Percentiles rank a stretch among this genome's conserved stretches.
phyloP scores from a whole-genome alignment of 92 coral and sea anemone genomes.

The Metridium senile region DNA sequence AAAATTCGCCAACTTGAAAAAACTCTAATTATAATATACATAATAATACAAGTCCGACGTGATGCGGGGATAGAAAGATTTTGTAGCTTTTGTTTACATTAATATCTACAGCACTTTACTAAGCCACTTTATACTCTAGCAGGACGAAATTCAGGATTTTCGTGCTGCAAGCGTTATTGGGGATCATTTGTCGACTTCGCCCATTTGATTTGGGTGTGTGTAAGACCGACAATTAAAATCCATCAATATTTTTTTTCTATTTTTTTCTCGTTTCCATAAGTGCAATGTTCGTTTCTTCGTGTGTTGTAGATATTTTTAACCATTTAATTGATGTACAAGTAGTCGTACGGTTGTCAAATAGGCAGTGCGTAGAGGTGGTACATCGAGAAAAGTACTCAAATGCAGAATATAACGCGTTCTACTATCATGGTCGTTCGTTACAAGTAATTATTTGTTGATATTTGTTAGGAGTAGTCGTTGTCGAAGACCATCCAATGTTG shows the following conservation, averaged over 20 bases:
- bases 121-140: constrained; percentile 19
- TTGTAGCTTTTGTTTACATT: constrained; percentile 26
- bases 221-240: constrained; percentile 17
- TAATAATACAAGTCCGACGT: constrained; percentile 14
- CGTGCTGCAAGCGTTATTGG: background rate
- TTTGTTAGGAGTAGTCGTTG: background rate
- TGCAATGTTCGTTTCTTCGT: background rate
- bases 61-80: constrained; percentile 5
- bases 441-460: constrained; percentile 1
- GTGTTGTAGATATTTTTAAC: background rate
- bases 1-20: background rate
- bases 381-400: background rate
- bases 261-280: background rate
- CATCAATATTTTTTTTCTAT: background rate
- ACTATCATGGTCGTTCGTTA: background rate
- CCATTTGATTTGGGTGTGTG: constrained; percentile 16
- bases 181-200: background rate
- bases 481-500: background rate
- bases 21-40: background rate
- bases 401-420: background rate
- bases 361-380: background rate
- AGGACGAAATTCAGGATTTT: background rate
- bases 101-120: constrained; percentile 27
- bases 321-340: background rate
- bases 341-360: background rate